Conservation (phyloP, 2,113 vertebrate genomes). For the Pituophis catenifer region DNA sequence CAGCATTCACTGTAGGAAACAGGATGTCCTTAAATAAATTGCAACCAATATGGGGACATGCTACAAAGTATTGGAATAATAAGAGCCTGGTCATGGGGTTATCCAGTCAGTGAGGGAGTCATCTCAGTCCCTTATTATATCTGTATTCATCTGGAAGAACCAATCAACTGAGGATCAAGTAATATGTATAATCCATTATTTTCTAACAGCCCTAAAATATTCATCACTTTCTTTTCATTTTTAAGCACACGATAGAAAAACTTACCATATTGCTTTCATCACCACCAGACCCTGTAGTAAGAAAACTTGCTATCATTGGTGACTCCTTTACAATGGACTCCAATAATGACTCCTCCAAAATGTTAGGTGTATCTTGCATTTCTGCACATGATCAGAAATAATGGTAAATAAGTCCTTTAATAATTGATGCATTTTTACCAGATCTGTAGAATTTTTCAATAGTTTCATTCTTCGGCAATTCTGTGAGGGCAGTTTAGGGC, state of each 20-base stretch:
- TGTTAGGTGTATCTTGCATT: not conserved
- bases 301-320: not conserved
- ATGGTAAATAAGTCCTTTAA: not conserved
- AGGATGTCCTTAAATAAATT: not conserved
- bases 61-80: not conserved
- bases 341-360: not conserved
- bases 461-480: not conserved
- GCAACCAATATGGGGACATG: not conserved
- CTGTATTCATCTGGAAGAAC: not conserved
- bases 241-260: not conserved
- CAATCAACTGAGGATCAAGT: not conserved
- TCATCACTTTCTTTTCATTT: not conserved
- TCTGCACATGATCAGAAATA: not conserved
- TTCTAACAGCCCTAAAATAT: not conserved
- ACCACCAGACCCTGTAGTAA: not conserved
- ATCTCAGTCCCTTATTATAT: not conserved
- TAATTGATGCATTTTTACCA: not conserved
- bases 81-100: not conserved
- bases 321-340: not conserved
- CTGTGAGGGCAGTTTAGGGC: not conserved
- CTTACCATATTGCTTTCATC: not conserved
- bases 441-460: not conserved
- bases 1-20: not conserved
- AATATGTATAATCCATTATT: not conserved
- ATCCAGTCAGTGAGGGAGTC: not conserved